These are phyloP conservation scores for Pyrrhia umbra DNA, from an alignment of 2,888 invertebrate genomes.

Conservation along the genomic window DNA sequence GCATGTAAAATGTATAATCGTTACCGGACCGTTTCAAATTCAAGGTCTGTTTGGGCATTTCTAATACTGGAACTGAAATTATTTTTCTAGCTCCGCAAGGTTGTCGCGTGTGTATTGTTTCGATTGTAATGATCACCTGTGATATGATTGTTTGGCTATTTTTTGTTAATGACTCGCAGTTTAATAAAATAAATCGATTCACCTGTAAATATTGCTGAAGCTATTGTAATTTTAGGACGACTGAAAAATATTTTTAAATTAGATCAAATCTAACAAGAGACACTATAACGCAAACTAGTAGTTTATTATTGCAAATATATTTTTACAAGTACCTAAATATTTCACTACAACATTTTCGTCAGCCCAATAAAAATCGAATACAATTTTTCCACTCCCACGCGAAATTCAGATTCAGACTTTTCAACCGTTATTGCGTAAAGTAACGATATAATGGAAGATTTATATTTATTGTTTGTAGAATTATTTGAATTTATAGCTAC, in stretches of 20 bases:
- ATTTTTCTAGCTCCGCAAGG: slow-evolving; percentile 43
- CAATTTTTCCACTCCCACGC: slow-evolving; percentile 35
- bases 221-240: neutral
- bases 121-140: slow-evolving; percentile 23
- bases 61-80: slow-evolving; percentile 48
- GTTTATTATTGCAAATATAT: neutral
- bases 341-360: slow-evolving; percentile 17
- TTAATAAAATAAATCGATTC: slow-evolving; percentile 10
- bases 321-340: slow-evolving; percentile 20
- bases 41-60: slow-evolving; percentile 52
- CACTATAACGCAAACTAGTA: neutral
- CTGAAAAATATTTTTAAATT: neutral
- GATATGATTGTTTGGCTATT: neutral
- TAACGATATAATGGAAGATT: slow-evolving; percentile 55
- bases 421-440: slow-evolving; percentile 53
- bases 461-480: slow-evolving; percentile 57
- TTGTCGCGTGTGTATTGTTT: slow-evolving; percentile 30
- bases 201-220: neutral
- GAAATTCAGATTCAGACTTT: slow-evolving; percentile 34
- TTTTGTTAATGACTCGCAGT: slow-evolving; percentile 9
- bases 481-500: slow-evolving; percentile 48
- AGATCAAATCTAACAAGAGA: slow-evolving; percentile 9
- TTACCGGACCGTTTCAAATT: slow-evolving; percentile 35
- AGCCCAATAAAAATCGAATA: slow-evolving; percentile 5
- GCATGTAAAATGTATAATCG: slow-evolving; percentile 32